Conservation (phyloP, 2,113 vertebrate genomes). For the Varanus komodoensis region DNA sequence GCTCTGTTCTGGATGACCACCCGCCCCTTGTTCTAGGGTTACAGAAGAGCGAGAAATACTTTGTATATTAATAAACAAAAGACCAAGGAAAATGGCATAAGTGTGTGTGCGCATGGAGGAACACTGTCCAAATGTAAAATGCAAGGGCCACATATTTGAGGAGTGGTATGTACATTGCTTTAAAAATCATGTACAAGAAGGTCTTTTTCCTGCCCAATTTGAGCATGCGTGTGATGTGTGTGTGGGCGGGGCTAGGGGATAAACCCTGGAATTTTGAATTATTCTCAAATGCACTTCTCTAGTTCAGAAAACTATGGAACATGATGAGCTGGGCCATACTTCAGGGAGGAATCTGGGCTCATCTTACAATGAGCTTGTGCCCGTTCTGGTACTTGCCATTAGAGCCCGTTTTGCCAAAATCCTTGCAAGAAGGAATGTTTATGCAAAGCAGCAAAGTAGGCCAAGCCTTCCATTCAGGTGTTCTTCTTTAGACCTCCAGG, state of each 20-base stretch:
- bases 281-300: neutral
- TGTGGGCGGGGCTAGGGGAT: no score
- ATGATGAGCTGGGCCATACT: neutral
- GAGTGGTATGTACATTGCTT: neutral
- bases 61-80: neutral
- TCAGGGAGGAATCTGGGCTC: neutral
- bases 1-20: no score
- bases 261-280: no score
- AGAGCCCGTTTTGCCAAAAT: no score
- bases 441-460: no score
- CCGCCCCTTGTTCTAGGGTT: no score
- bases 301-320: neutral
- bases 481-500: no score
- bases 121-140: neutral
- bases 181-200: neutral
- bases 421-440: no score
- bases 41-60: no score
- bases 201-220: no score
- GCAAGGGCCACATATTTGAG: neutral
- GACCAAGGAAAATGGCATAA: neutral
- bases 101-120: neutral
- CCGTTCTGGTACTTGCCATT: no score
- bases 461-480: no score
- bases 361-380: neutral
- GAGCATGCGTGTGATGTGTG: neutral